These are phyloP conservation scores for Psylliodes chrysocephalus DNA, from an alignment of 2,888 invertebrate genomes.

Conservation along the genomic window DNA sequence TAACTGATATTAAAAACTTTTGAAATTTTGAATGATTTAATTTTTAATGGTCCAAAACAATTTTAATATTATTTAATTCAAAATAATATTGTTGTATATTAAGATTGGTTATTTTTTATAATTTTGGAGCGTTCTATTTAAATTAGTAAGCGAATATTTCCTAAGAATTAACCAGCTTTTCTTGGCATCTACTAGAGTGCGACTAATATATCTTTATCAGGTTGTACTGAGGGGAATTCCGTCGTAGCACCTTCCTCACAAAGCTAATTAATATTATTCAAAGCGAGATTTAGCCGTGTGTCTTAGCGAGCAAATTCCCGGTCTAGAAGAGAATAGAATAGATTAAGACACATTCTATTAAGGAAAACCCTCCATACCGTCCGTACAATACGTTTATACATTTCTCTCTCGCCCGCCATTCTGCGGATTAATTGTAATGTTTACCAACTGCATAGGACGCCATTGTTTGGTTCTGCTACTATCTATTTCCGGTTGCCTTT, in stretches of 20 bases:
- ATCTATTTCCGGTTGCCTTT: conserved; percentile 34
- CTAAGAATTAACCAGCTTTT: background rate
- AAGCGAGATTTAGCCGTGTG: conserved; percentile 40
- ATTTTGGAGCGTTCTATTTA: no score
- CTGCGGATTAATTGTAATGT: conserved; percentile 41
- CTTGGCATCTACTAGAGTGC: conserved; percentile 5
- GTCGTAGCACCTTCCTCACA: conserved; percentile 33
- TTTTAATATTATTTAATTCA: no score
- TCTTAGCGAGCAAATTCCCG: conserved; percentile 44
- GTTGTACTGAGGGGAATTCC: conserved; percentile 32
- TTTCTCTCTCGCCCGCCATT: conserved; percentile 34
- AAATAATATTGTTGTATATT: no score
- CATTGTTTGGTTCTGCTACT: conserved; percentile 35
- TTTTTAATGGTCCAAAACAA: no score
- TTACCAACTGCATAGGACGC: conserved; percentile 38
- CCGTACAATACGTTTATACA: conserved; percentile 39
- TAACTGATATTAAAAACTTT: no score
- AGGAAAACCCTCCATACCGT: conserved; percentile 34
- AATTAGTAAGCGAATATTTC: background rate
- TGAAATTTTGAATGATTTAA: no score
- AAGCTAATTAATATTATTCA: conserved; percentile 44
- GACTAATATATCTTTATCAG: conserved; percentile 36
- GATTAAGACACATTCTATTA: conserved; percentile 44
- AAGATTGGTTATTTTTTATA: no score
- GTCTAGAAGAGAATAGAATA: conserved; percentile 37